phyloP scores from a whole-genome alignment of 2,797 vertebrate genomes.

The Nyctalus aviator region DNA sequence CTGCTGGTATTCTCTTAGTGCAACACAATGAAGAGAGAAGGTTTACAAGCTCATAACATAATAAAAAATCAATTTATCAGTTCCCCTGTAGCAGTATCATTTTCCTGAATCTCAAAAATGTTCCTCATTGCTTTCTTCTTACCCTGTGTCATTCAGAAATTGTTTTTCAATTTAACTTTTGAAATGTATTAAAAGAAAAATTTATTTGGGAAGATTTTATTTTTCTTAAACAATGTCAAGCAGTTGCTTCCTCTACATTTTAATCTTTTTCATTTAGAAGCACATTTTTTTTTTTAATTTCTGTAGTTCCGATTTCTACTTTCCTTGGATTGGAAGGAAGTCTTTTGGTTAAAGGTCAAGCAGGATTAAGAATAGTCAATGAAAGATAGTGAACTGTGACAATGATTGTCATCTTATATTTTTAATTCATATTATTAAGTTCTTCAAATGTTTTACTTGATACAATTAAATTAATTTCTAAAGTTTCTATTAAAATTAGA shows the following conservation, averaged over 20 bases:
- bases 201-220: constrained; percentile 41
- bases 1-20: constrained; percentile 30
- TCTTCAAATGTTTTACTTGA: constrained; percentile 8
- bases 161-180: constrained; percentile 53
- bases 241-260: constrained; percentile 31
- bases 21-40: neutral
- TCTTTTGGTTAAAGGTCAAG: constrained; percentile 17
- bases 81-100: neutral
- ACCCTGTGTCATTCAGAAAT: constrained; percentile 26
- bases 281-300: constrained; percentile 54
- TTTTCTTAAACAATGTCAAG: constrained; percentile 17
- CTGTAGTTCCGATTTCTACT: constrained; percentile 16
- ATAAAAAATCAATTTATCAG: constrained; percentile 74
- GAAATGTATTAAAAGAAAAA: constrained; percentile 49
- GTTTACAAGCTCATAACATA: constrained; percentile 58
- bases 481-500: constrained; percentile 45
- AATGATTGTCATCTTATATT: neutral
- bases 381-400: constrained; percentile 7
- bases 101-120: constrained; percentile 49
- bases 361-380: constrained; percentile 21
- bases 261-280: constrained; percentile 23
- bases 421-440: neutral
- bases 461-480: constrained; percentile 19
- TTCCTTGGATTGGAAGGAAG: neutral
- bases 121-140: neutral